A percentile compares a stretch with the other conserved stretches of the same genome.
Evolutionary conservation across 92 coral and sea anemone genomes (phyloP).

Genomic region (Montipora capitata): DNA sequence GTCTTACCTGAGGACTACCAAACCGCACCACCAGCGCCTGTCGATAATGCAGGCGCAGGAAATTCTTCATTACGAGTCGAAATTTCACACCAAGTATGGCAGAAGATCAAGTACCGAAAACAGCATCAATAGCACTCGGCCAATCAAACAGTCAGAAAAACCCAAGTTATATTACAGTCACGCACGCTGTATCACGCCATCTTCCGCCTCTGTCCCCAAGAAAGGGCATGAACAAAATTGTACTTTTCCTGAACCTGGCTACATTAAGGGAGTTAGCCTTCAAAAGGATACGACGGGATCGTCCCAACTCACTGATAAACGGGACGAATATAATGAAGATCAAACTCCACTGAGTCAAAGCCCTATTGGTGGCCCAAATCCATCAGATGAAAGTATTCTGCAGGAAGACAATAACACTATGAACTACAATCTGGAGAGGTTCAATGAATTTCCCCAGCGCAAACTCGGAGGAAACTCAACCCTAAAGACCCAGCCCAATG

Average conservation of each 20-base stretch:
- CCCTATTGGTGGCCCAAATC: background rate
- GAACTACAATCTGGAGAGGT: background rate
- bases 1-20: conserved; percentile 77
- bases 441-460: background rate
- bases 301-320: background rate
- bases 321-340: conserved; percentile 12
- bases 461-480: too few relatives aligned
- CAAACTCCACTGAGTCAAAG: background rate
- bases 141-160: conserved; percentile 16
- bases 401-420: conserved; percentile 4
- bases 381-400: background rate
- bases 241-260: background rate
- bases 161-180: conserved; percentile 8
- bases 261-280: conserved; percentile 20
- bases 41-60: conserved; percentile 92
- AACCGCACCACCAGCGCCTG: conserved; percentile 86
- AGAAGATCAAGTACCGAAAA: conserved; percentile 24
- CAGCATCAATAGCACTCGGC: conserved; percentile 3
- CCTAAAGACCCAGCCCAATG: background rate
- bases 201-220: conserved; percentile 4
- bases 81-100: conserved; percentile 86
- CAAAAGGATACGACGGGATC: background rate
- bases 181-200: background rate
- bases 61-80: conserved; percentile 83
- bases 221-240: background rate